Conservation (phyloP, 92 coral and sea anemone species). For the Epizoanthus illoricatus region DNA sequence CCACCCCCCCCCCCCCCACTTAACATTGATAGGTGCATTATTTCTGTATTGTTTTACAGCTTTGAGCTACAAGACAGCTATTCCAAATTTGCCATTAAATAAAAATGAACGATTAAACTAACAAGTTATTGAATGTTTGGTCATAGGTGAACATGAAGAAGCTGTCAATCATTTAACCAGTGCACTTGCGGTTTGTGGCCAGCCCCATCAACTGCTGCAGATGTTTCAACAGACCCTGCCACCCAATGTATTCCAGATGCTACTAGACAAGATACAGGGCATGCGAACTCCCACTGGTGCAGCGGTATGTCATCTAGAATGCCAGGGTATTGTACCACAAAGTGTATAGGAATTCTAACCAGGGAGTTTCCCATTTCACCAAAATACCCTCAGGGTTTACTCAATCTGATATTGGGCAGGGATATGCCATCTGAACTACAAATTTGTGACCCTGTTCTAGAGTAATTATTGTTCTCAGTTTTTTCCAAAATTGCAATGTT, state of each 20-base stretch:
- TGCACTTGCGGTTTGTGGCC: conserved; percentile 94
- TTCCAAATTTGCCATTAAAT: no score
- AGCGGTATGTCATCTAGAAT: conserved; percentile 23
- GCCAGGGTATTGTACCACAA: no score
- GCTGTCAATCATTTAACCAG: conserved; percentile 89
- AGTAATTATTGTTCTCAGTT: not conserved
- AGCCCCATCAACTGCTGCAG: conserved; percentile 95
- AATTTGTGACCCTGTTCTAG: not conserved
- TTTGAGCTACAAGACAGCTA: no score
- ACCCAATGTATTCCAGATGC: conserved; percentile 80
- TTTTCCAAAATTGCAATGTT: no score
- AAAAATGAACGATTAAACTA: no score
- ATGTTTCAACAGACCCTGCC: conserved; percentile 86
- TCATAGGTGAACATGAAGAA: conserved; percentile 74
- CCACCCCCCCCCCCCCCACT: no score
- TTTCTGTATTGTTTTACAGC: no score
- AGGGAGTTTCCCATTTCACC: no score
- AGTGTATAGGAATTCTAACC: no score
- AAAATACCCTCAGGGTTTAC: no score
- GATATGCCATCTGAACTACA: conserved; percentile 8
- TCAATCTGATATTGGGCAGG: not conserved
- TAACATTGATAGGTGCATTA: no score
- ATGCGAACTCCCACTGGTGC: conserved; percentile 19
- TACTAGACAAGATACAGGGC: conserved; percentile 61
- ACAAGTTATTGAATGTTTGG: not conserved